Evolutionary conservation across 23 tunicate genomes (phyloP), one percentile per base, ranked within the genome.

Genomic region (Trididemnum nubilum): DNA sequence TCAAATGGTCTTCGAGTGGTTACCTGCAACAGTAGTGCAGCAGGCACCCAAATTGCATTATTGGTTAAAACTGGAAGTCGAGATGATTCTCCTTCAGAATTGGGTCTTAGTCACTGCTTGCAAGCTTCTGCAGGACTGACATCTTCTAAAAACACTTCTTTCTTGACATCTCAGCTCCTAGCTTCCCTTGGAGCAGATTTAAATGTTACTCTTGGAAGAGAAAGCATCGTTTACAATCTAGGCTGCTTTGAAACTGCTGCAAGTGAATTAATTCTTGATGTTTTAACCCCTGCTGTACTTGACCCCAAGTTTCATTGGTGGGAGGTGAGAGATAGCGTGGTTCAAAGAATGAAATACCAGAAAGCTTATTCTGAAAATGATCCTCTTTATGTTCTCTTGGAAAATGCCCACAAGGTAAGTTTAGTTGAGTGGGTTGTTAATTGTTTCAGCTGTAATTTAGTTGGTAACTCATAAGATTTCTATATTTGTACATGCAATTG

Each of bases 301-400:
- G 84, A 84, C 29, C 81, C 75, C 64, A 87, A 83, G n/a, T 92
- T 69, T 67, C 84, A 82, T 4, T 85, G 86, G 89, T 92, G 88
- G 88, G 97, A 92, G 79, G 44, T 92, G 2, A 57, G 77, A 44
- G 79, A 83, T 44, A 24, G 12, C 18, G 79, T 83, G 18, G 63
- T 33, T 26, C 24, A 66, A 34, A 38, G 86, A 38, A 92, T 92
- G 97, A 60, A 64, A 35, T 78, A 60, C 35, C 97, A 92, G 49
- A 78, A 81, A 57, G 88, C 88, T 22, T 64, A 50, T 30, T 82
- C 86, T 21, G 75, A 83, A 24, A 69, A 24, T 64, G 89, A 92
- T 72, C 88, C 88, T 31, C 23, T 49, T 15, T 92, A 52, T 78
- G 77, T 63, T 28, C 52, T 92, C 22, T 83, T 87, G 88, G 97